Conservation (phyloP, 2,113 vertebrate genomes). For the Sturnus vulgaris region DNA sequence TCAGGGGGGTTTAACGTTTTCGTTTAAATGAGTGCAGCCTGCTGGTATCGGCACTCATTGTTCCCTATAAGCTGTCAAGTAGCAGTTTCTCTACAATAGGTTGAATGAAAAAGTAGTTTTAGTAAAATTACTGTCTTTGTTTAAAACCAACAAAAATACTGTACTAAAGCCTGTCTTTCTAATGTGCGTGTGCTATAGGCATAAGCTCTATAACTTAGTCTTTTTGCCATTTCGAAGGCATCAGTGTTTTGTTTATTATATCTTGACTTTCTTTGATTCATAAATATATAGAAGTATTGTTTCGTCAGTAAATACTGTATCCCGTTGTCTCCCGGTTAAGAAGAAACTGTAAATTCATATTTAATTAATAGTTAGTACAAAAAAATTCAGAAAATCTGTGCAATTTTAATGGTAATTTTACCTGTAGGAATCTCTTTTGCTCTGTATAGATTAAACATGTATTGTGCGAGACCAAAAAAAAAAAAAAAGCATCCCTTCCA, state of each 20-base stretch:
- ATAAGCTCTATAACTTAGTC: background rate
- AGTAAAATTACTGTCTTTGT: background rate
- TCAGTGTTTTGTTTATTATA: background rate
- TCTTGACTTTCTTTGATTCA: background rate
- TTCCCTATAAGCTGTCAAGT: background rate
- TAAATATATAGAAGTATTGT: background rate
- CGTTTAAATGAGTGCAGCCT: background rate
- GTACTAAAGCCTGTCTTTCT: background rate
- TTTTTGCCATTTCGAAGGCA: background rate
- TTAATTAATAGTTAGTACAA: background rate
- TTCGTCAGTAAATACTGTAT: background rate
- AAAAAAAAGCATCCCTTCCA: background rate
- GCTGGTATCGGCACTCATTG: background rate
- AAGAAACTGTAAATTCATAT: background rate
- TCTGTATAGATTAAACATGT: background rate
- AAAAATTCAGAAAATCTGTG: background rate
- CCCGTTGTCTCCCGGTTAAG: background rate
- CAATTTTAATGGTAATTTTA: background rate
- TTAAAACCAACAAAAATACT: background rate
- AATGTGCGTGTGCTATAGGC: background rate
- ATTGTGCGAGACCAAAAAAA: background rate
- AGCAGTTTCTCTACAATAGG: background rate
- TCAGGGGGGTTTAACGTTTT: fast-evolving
- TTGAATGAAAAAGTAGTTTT: background rate
- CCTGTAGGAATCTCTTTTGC: background rate